A percentile compares a stretch with the other conserved stretches of the same genome.
Conservation (phyloP, 1,140 invertebrate species). For the Brachionus rotundiformis region DNA sequence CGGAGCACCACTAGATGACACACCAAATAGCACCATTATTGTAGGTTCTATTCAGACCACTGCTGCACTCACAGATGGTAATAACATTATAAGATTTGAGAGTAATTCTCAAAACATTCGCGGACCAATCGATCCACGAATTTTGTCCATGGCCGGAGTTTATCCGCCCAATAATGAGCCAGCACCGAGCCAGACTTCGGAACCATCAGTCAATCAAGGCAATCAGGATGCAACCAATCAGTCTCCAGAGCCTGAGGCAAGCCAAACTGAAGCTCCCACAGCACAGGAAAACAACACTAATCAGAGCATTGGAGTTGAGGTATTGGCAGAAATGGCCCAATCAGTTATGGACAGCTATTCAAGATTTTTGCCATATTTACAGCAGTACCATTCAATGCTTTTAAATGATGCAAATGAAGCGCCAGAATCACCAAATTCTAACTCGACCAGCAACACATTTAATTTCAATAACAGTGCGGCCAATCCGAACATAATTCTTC, state of each 20-base stretch:
- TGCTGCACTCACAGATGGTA: conserved; percentile 37
- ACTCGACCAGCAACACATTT: background rate
- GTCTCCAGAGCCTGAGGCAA: background rate
- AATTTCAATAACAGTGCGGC: background rate
- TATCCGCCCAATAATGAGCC: background rate
- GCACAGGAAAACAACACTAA: background rate
- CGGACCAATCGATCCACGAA: conserved; percentile 18
- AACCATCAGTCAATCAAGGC: background rate
- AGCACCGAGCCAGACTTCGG: background rate
- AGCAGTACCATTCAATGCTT: conserved; percentile 54
- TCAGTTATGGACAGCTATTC: conserved; percentile 55
- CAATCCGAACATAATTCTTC: background rate
- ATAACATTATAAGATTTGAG: conserved; percentile 23
- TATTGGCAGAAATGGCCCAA: conserved; percentile 55
- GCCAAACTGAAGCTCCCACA: background rate
- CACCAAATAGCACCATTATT: conserved; percentile 31
- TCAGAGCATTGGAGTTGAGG: conserved; percentile 55
- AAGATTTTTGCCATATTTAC: conserved; percentile 56
- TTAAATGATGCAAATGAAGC: conserved; percentile 54
- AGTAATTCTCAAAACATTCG: conserved; percentile 7
- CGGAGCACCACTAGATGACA: conserved; percentile 33
- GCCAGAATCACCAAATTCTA: background rate
- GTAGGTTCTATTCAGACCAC: conserved; percentile 49
- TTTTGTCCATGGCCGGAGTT: conserved; percentile 45
- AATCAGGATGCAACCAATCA: background rate